Conservation (phyloP, 1,140 invertebrate species). For the Steinernema khuongi region DNA sequence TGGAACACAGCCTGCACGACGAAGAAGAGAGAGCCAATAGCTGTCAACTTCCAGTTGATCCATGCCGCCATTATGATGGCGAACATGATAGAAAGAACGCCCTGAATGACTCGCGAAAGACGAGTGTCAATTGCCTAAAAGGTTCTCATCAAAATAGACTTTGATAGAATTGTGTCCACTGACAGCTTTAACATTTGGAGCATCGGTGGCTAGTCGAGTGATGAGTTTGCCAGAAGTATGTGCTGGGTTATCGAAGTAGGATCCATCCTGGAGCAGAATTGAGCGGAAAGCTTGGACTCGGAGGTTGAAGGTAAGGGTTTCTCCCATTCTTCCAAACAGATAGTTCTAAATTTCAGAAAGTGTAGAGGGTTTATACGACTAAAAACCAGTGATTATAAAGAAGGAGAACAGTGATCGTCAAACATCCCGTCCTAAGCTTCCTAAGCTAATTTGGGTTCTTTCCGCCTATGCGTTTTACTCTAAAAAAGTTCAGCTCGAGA, state of each 20-base stretch:
- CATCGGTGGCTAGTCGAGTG: conserved; percentile 63
- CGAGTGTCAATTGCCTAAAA: conserved; percentile 63
- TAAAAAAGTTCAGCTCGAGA: not conserved
- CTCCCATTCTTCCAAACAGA: conserved; percentile 58
- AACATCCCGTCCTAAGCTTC: too few relatives aligned
- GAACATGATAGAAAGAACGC: conserved; percentile 59
- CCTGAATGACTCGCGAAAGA: conserved; percentile 59
- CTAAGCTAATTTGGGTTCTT: too few relatives aligned
- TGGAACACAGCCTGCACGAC: conserved; percentile 28
- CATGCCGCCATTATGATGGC: conserved; percentile 57
- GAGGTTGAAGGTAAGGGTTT: conserved; percentile 61
- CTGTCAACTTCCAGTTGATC: conserved; percentile 59
- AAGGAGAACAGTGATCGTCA: not conserved
- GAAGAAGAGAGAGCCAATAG: conserved; percentile 50
- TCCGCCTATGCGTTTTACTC: too few relatives aligned
- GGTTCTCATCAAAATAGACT: conserved; percentile 12
- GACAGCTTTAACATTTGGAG: conserved; percentile 63
- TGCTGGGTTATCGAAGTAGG: conserved; percentile 63
- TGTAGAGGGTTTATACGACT: not conserved
- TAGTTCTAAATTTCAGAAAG: conserved; percentile 37
- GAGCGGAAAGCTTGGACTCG: conserved; percentile 60
- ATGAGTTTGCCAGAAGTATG: conserved; percentile 62
- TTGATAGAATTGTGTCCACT: conserved; percentile 32
- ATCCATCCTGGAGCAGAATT: conserved; percentile 62
- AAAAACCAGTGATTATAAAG: not conserved